Evolutionary conservation across 2,888 invertebrate species (phyloP).

Genomic region (Griposia aprilina): DNA sequence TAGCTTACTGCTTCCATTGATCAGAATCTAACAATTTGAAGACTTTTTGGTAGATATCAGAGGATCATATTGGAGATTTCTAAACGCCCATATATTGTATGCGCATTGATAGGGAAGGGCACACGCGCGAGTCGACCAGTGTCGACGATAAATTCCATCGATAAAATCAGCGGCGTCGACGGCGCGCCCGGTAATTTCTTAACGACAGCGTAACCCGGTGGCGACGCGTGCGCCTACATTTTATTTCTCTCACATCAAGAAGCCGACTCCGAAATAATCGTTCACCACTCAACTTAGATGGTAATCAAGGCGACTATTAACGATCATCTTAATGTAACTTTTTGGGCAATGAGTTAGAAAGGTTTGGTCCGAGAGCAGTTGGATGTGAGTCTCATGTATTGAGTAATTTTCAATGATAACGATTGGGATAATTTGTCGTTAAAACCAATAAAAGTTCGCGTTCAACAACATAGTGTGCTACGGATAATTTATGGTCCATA

Average conservation of each 20-base stretch:
- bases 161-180: slow-evolving; percentile 89
- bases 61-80: slow-evolving; percentile 64
- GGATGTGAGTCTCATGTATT: slow-evolving; percentile 57
- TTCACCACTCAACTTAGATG: slow-evolving; percentile 89
- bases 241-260: slow-evolving; percentile 87
- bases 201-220: slow-evolving; percentile 90
- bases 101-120: slow-evolving; percentile 75
- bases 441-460: slow-evolving; percentile 54
- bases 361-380: slow-evolving; percentile 66
- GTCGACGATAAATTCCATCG: slow-evolving; percentile 90
- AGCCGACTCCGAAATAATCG: slow-evolving; percentile 89
- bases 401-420: slow-evolving; percentile 66
- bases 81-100: slow-evolving; percentile 68
- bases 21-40: slow-evolving; percentile 34
- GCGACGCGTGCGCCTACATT: slow-evolving; percentile 89
- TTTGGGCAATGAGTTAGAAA: slow-evolving; percentile 83
- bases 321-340: slow-evolving; percentile 87
- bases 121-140: slow-evolving; percentile 83
- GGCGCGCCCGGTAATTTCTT: slow-evolving; percentile 89
- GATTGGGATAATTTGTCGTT: slow-evolving; percentile 60
- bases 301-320: slow-evolving; percentile 89
- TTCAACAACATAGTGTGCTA: slow-evolving; percentile 35
- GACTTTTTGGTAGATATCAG: slow-evolving; percentile 54
- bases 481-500: slow-evolving; percentile 42
- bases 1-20: slow-evolving; percentile 15